A percentile compares a stretch with the other conserved stretches of the same genome.
Evolutionary conservation across 2,888 invertebrate genomes (phyloP).

Genomic region (Phaedon cochleariae): DNA sequence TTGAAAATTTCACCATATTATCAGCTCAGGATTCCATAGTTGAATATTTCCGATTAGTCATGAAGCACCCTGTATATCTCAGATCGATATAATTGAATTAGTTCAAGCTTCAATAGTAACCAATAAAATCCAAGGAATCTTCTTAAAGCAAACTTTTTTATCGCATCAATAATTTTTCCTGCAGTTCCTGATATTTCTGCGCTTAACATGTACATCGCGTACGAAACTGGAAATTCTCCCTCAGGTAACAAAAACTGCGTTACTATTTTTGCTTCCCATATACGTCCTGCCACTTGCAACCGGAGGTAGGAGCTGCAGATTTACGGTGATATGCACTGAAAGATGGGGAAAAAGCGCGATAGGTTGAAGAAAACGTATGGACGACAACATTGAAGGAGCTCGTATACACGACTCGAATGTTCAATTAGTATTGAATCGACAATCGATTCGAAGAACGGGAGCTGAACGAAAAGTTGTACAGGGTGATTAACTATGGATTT

Average conservation of each 20-base stretch:
- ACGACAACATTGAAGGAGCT: constrained; percentile 32
- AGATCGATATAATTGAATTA: no score
- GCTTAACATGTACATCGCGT: background rate
- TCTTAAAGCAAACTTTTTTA: no score
- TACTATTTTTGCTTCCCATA: constrained; percentile 29
- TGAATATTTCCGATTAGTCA: no score
- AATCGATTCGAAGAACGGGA: background rate
- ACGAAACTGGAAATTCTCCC: background rate
- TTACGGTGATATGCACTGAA: constrained; percentile 30
- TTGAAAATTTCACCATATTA: no score
- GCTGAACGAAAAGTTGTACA: no score
- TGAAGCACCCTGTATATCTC: no score
- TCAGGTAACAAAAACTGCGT: constrained; percentile 17
- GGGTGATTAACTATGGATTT: no score
- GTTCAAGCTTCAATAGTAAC: no score
- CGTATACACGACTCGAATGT: constrained; percentile 24
- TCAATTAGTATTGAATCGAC: constrained; percentile 17
- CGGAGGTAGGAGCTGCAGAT: constrained; percentile 15
- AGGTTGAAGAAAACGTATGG: constrained; percentile 36
- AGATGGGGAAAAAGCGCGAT: constrained; percentile 33
- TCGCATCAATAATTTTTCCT: background rate
- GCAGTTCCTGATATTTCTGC: background rate
- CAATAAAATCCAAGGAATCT: no score
- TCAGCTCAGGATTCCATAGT: no score
- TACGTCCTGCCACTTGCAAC: background rate